Evolutionary conservation across 2,113 vertebrate species (phyloP).

Genomic region (Pseudopipra pipra): DNA sequence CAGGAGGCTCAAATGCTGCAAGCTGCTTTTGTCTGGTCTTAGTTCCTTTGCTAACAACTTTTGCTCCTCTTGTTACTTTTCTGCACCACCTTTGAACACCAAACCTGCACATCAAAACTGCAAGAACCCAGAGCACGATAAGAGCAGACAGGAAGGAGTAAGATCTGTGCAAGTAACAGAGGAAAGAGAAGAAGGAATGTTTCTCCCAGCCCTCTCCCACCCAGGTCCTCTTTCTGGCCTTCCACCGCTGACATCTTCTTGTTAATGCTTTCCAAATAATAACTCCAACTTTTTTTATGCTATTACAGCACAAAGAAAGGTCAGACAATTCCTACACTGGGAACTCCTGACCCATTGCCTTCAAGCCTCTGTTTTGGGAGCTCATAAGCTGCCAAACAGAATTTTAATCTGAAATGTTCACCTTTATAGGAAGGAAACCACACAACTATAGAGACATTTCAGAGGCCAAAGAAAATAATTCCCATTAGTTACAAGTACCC

Average conservation of each 20-base stretch:
- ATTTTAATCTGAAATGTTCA: constrained; percentile 46
- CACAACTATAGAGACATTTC: not conserved
- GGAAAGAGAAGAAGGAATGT: not conserved
- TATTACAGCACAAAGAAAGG: constrained; percentile 1
- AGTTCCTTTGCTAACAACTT: not conserved
- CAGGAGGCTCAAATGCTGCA: accelerated
- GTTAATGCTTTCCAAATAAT: not conserved
- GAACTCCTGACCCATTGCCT: not conserved
- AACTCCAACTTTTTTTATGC: not conserved
- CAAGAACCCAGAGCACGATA: not conserved
- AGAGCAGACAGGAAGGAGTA: not conserved
- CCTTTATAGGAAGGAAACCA: constrained; percentile 60
- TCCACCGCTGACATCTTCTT: not conserved
- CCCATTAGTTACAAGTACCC: not conserved
- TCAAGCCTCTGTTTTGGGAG: constrained; percentile 9
- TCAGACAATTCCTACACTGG: not conserved
- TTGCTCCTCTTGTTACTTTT: not conserved
- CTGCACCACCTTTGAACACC: not conserved
- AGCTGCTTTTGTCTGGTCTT: not conserved
- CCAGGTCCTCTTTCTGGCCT: not conserved
- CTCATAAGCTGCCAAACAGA: constrained; percentile 15
- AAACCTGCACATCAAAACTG: not conserved
- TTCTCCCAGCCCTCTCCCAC: not conserved
- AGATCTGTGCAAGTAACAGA: not conserved
- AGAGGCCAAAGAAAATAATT: constrained; percentile 59